Percentiles rank a stretch among this genome's conserved stretches.
Conservation (phyloP, 2,113 vertebrate species). For the Stictonetta naevosa region DNA sequence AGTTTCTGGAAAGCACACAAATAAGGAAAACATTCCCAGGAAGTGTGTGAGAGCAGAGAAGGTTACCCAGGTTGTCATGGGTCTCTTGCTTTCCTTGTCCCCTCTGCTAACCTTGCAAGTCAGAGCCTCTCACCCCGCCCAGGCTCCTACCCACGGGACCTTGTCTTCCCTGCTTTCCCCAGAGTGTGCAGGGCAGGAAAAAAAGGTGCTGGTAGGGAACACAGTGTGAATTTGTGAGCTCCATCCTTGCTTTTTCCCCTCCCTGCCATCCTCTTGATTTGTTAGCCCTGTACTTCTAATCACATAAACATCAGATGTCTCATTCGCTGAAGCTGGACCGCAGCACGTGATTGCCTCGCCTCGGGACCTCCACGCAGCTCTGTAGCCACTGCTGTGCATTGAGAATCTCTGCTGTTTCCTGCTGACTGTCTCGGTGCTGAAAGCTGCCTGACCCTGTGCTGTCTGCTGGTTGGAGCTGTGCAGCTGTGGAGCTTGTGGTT, state of each 20-base stretch:
- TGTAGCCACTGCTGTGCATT: not conserved
- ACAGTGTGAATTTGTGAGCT: not conserved
- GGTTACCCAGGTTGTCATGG: not conserved
- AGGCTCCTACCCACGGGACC: not conserved
- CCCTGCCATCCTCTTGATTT: not conserved
- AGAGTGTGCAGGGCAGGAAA: accelerated
- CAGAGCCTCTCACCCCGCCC: not conserved
- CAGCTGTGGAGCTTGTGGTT: conserved; percentile 51
- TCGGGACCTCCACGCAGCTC: not conserved
- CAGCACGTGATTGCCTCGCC: not conserved
- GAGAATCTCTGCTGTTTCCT: not conserved
- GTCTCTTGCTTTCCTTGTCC: not conserved
- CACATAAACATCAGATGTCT: not conserved
- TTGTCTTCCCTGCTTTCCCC: not conserved
- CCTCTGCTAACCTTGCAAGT: not conserved
- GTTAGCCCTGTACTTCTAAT: not conserved
- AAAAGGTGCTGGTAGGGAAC: not conserved
- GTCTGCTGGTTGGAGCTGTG: not conserved
- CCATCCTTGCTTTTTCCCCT: not conserved
- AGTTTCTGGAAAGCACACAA: conserved; percentile 48
- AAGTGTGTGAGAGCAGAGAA: not conserved
- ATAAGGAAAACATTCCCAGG: conserved; percentile 46
- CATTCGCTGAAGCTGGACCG: not conserved
- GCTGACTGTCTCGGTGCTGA: not conserved
- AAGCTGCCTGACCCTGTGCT: not conserved